Conservation (phyloP, 2,797 vertebrate species). For the Ispidina picta region DNA sequence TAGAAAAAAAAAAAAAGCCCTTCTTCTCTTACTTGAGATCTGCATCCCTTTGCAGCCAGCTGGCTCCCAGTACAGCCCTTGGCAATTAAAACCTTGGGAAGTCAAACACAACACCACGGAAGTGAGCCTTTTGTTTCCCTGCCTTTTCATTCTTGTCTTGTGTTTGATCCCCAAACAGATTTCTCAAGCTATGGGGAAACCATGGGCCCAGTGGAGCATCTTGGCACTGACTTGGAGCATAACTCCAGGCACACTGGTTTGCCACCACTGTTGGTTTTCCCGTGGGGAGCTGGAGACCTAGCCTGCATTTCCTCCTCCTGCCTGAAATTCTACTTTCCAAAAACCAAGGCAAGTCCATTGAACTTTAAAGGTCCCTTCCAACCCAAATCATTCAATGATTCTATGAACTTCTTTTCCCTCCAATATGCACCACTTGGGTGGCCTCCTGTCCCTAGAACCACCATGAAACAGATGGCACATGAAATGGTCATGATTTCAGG, state of each 20-base stretch:
- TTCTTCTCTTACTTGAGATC: not conserved
- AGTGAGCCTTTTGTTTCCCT: slow-evolving; percentile 7
- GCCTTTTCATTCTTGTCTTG: slow-evolving; percentile 22
- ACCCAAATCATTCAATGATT: not conserved
- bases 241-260: not conserved
- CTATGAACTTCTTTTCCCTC: not conserved
- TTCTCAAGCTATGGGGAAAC: not conserved
- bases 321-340: not conserved
- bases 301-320: not conserved
- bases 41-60: slow-evolving; percentile 23
- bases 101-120: slow-evolving; percentile 44
- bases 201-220: not conserved
- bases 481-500: not conserved
- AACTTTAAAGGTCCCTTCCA: not conserved
- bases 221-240: not conserved
- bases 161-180: not conserved
- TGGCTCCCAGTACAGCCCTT: slow-evolving; percentile 10
- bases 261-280: not conserved
- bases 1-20: not conserved
- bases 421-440: accelerated
- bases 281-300: not conserved
- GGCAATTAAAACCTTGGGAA: slow-evolving; percentile 53
- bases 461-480: not conserved
- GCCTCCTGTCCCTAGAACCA: not conserved
- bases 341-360: not conserved